Percentiles rank a stretch among this genome's conserved stretches.
phyloP scores from a whole-genome alignment of 2,797 vertebrate species.

The Oophaga sylvatica region DNA sequence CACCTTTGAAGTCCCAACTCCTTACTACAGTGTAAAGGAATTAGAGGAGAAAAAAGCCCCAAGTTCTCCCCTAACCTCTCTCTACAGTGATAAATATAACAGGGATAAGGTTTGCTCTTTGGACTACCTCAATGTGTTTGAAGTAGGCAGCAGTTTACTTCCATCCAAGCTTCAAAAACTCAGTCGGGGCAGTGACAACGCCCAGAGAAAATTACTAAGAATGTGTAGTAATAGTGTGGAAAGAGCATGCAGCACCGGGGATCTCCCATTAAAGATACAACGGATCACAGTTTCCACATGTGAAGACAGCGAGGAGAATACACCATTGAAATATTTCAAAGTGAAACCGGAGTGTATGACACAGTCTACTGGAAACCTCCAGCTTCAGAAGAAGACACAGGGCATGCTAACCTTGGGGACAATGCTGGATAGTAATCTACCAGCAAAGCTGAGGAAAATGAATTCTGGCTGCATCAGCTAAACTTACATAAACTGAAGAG shows the following conservation, averaged over 20 bases:
- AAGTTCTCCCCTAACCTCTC: constrained; percentile 93
- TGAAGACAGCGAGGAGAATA: constrained; percentile 70
- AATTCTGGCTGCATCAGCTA: constrained; percentile 88
- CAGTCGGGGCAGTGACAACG: constrained; percentile 85
- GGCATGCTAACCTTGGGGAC: constrained; percentile 66
- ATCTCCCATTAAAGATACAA: constrained; percentile 97
- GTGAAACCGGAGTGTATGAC: constrained; percentile 77
- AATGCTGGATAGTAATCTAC: constrained; percentile 93
- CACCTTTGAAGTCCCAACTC: constrained; percentile 94
- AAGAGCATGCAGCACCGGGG: constrained; percentile 96
- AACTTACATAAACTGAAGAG: constrained; percentile 20
- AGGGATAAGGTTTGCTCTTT: constrained; percentile 92
- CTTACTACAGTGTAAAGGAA: constrained; percentile 96
- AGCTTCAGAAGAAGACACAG: constrained; percentile 67
- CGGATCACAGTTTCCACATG: constrained; percentile 78
- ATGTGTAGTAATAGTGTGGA: constrained; percentile 98
- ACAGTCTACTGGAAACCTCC: constrained; percentile 81
- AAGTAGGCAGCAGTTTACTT: constrained; percentile 88
- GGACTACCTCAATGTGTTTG: constrained; percentile 93
- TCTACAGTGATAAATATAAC: constrained; percentile 87
- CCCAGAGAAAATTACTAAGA: constrained; percentile 94
- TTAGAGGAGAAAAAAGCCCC: constrained; percentile 95
- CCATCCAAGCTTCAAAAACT: constrained; percentile 98
- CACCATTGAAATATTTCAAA: constrained; percentile 76
- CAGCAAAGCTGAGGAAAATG: constrained; percentile 98